These are phyloP conservation scores for Pemphigus obesinymphae DNA, from an alignment of 1,140 invertebrate species.

Conservation along the genomic window DNA sequence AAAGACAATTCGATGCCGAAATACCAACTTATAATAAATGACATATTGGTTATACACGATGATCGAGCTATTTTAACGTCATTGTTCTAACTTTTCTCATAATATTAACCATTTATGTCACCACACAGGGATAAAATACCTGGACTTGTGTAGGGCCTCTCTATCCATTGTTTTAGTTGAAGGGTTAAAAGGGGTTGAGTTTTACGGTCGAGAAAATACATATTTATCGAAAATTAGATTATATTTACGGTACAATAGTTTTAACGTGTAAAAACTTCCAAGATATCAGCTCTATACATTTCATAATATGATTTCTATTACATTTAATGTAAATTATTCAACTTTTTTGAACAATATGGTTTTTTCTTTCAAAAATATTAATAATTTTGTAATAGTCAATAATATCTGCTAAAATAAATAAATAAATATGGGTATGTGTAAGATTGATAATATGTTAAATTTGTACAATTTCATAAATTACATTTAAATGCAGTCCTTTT, in stretches of 20 bases:
- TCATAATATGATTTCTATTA: too few relatives aligned
- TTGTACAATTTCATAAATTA: too few relatives aligned
- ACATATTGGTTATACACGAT: neutral
- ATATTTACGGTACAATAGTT: neutral
- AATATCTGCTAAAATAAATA: too few relatives aligned
- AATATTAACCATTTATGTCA: constrained; percentile 22
- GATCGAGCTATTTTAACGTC: constrained; percentile 18
- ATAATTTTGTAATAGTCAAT: too few relatives aligned
- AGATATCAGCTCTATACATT: too few relatives aligned
- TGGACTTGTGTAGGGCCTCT: neutral
- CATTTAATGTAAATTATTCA: too few relatives aligned
- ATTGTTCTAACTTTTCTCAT: constrained; percentile 23
- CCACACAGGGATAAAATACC: neutral
- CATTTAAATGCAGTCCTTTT: too few relatives aligned
- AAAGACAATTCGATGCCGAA: neutral
- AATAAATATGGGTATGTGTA: too few relatives aligned
- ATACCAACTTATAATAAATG: neutral
- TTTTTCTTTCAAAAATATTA: too few relatives aligned
- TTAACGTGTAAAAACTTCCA: neutral
- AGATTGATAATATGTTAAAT: too few relatives aligned
- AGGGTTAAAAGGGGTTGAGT: constrained; percentile 17
- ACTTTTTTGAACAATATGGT: too few relatives aligned
- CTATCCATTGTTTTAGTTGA: constrained; percentile 9
- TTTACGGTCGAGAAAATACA: neutral
- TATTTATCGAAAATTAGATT: neutral